Conservation (phyloP, 2,797 vertebrate species). For the Chelon auratus region DNA sequence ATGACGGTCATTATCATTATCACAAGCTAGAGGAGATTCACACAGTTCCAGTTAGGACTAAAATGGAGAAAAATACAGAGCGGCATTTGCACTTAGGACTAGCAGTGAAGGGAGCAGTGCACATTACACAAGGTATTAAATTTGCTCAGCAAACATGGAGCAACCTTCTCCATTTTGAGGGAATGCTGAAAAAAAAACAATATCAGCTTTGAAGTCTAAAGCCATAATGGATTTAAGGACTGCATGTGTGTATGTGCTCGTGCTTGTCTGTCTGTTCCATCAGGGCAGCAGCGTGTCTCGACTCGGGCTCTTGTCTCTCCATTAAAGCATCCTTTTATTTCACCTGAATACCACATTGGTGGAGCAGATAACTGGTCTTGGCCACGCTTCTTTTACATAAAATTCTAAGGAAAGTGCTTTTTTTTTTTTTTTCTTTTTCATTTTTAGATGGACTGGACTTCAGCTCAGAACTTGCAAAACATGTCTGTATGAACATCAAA, state of each 20-base stretch:
- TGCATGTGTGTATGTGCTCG: conserved; percentile 13
- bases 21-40: conserved; percentile 37
- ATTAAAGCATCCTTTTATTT: conserved; percentile 75
- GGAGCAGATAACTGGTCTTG: conserved; percentile 43
- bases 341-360: conserved; percentile 44
- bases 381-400: conserved; percentile 43
- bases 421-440: conserved; percentile 30
- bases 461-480: conserved; percentile 48
- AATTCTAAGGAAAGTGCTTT: conserved; percentile 64
- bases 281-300: conserved; percentile 62
- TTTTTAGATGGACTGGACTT: conserved; percentile 16
- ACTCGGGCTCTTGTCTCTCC: conserved; percentile 70
- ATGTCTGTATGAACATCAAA: conserved; percentile 62
- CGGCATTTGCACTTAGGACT: conserved; percentile 55
- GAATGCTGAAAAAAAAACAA: conserved; percentile 65
- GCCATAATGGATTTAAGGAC: conserved; percentile 78
- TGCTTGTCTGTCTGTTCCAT: conserved; percentile 66
- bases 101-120: conserved; percentile 46
- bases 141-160: conserved; percentile 74
- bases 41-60: conserved; percentile 23
- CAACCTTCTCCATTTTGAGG: conserved; percentile 66
- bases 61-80: conserved; percentile 51
- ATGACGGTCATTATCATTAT: conserved; percentile 22
- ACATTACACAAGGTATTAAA: conserved; percentile 65
- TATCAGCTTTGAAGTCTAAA: conserved; percentile 81